Evolutionary conservation across 2,888 invertebrate genomes (phyloP).

Genomic region (Noctua pronuba): DNA sequence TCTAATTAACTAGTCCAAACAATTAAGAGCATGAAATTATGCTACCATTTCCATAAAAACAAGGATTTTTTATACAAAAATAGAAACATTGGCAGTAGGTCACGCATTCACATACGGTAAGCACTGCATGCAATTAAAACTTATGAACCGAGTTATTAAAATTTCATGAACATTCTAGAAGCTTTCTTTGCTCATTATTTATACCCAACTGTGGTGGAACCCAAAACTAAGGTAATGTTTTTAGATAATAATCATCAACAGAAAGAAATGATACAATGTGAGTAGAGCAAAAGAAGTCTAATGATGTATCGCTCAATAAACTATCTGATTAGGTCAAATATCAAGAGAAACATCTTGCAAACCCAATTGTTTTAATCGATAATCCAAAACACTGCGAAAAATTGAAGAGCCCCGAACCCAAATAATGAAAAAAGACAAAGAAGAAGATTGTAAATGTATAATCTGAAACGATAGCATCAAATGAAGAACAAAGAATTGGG

Average conservation of each 20-base stretch:
- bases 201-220: neutral
- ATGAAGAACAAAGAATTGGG: too few species aligned
- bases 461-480: neutral
- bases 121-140: constrained; percentile 24
- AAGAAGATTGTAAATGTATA: neutral
- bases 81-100: neutral
- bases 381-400: neutral
- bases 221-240: neutral
- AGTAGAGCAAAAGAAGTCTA: neutral
- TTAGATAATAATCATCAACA: neutral
- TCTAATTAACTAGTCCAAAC: constrained; percentile 9
- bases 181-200: neutral
- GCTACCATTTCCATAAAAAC: neutral
- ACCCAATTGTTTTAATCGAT: neutral
- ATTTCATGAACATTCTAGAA: constrained; percentile 8
- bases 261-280: neutral
- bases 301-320: neutral
- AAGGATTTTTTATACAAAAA: constrained; percentile 15
- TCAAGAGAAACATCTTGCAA: neutral
- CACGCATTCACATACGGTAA: constrained; percentile 6
- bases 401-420: neutral
- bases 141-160: constrained; percentile 22
- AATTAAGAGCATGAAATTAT: constrained; percentile 15
- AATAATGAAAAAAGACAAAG: neutral
- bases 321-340: neutral